Percentiles rank a stretch among this genome's conserved stretches.
Evolutionary conservation across 2,113 vertebrate species (phyloP).

Genomic region (Heterotis niloticus): DNA sequence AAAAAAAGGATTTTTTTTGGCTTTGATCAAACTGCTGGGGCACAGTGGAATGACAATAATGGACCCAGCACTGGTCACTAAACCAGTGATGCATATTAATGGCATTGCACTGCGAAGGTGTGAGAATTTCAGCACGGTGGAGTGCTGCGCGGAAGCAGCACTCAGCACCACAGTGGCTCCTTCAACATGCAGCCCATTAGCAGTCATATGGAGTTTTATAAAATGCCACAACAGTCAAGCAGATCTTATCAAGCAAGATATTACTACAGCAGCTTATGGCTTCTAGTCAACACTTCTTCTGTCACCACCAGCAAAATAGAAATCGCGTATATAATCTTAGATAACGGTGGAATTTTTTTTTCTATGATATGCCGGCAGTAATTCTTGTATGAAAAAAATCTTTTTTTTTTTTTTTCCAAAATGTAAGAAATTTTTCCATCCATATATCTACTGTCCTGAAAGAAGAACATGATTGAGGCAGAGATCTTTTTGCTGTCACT

Average conservation of each 20-base stretch:
- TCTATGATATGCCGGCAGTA: too few species aligned
- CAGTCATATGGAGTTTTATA: neutral
- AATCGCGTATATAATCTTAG: too few species aligned
- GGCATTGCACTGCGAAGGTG: neutral
- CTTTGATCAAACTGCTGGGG: conserved; percentile 6
- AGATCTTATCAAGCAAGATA: neutral
- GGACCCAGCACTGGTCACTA: neutral
- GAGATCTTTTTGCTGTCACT: neutral
- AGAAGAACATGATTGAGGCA: neutral
- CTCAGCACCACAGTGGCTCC: neutral
- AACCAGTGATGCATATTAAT: neutral
- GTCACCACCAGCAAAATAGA: too few species aligned
- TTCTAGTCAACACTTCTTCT: too few species aligned
- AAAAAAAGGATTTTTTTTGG: neutral
- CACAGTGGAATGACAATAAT: neutral
- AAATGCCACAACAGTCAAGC: neutral
- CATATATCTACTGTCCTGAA: neutral
- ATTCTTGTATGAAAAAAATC: too few species aligned
- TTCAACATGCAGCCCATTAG: neutral
- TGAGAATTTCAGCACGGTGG: neutral
- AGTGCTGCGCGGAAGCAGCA: neutral
- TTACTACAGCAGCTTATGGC: too few species aligned
- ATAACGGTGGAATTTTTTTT: too few species aligned
- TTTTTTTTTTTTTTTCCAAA: too few species aligned
- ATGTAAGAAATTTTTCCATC: too few species aligned